Conservation (phyloP, 1,140 invertebrate species). For the Nixonia krombeini region DNA sequence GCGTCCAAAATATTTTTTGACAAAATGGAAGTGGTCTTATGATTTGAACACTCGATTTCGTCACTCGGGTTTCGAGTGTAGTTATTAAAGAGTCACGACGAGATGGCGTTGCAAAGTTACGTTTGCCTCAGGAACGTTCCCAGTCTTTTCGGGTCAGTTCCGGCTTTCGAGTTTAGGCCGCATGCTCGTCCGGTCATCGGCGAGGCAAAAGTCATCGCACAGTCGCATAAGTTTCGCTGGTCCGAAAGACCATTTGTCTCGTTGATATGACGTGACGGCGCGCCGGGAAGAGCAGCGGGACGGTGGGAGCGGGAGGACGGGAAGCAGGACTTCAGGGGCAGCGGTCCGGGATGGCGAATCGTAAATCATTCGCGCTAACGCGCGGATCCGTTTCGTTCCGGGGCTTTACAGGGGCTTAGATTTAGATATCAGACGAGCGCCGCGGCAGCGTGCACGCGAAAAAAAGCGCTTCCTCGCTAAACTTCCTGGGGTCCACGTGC, state of each 20-base stretch:
- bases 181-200: no score
- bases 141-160: no score
- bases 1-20: no score
- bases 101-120: no score
- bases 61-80: no score
- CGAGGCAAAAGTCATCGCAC: conserved; percentile 25
- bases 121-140: no score
- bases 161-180: no score
- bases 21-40: no score
- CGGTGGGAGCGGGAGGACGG: background rate
- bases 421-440: conserved; percentile 60
- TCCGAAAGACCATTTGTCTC: conserved; percentile 28
- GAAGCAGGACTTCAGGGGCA: background rate
- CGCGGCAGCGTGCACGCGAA: conserved; percentile 31
- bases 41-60: no score
- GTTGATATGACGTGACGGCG: conserved; percentile 17
- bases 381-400: conserved; percentile 58
- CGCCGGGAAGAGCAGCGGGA: background rate
- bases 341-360: conserved; percentile 41
- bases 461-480: conserved; percentile 57
- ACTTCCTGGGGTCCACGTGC: conserved; percentile 57
- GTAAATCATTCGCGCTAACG: conserved; percentile 60
- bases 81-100: no score
- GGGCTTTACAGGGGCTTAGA: conserved; percentile 40
- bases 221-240: background rate